Base-by-base conservation (phyloP, 2,797 vertebrate genomes). In the Platalea minor region DNA sequence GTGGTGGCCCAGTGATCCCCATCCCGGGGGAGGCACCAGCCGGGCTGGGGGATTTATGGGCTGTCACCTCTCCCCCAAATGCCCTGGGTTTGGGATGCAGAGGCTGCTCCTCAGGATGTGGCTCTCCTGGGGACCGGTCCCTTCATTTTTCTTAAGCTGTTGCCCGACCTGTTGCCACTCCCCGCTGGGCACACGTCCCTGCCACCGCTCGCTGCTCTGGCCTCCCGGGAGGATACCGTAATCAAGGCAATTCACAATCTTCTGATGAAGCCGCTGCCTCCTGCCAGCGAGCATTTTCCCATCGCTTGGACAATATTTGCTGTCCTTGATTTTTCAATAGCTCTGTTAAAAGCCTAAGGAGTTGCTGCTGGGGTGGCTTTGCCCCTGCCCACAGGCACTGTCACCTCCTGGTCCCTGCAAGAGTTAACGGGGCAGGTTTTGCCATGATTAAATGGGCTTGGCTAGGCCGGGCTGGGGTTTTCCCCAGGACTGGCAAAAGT, bases 201-300 rank as follows among this genome's bases (percentile, higher is more conserved):
- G 1, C 1, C 0, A 1, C 54, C 1, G 5, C 24, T 56, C 0
- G 0, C 80, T 26, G 45, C 13, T 6, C 39, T 29, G 29, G 35
- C 53, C 23, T 39, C 68, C 45, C 5, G 2, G 39, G 65, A 48
- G 20, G 65, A 29, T 33, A 17, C 50, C 2, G 4, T 24, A 39
- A 78, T 7, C 81, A 51, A 59, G 46, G 81, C 63, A 39, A 7
- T 48, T 37, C 4, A 5, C 57, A 45, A 0, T 39, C 54, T 64
- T 16, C 54, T 59, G 76, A 10, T 8, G 81, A 33, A 81, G 85
- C 45, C 3, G 5, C 45, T 1, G 8, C 35, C 87, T 39, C 63
- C 77, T 68, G 41, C 77, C 3, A 9, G 17, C 0, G 1, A 79
- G 70, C 17, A 0, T 89, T 91, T 94, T 41, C 50, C 74, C 50